These are phyloP conservation scores for Anguilla obscura DNA, from an alignment of 2,797 vertebrate species.

Conservation along the genomic window DNA sequence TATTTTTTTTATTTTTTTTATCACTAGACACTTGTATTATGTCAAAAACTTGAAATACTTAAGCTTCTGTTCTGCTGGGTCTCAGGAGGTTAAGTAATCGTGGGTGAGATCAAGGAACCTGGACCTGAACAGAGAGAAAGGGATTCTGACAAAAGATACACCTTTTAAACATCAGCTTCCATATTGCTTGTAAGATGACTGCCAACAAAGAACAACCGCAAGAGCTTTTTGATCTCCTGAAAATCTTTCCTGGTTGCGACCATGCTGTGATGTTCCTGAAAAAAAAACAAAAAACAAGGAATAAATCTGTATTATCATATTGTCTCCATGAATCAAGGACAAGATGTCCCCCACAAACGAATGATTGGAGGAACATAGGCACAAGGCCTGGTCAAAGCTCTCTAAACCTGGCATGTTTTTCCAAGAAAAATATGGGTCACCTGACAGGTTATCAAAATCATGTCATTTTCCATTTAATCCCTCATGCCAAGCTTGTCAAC, in stretches of 20 bases:
- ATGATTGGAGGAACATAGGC: background rate
- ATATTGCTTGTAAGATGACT: background rate
- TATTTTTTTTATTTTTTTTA: background rate
- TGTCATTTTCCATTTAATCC: conserved; percentile 1
- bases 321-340: background rate
- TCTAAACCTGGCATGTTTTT: conserved; percentile 14
- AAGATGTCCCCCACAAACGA: background rate
- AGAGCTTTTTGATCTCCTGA: background rate
- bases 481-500: background rate
- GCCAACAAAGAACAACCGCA: background rate
- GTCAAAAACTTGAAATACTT: background rate
- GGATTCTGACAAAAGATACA: background rate
- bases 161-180: background rate
- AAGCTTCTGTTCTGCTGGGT: background rate
- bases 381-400: background rate
- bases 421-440: background rate
- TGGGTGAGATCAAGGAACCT: background rate
- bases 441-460: conserved; percentile 32
- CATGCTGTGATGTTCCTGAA: background rate
- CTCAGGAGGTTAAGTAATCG: background rate
- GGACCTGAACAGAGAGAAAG: background rate
- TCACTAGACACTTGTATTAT: conserved; percentile 1
- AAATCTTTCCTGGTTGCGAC: background rate
- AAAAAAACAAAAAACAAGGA: background rate
- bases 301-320: background rate